A percentile compares a stretch with the other conserved stretches of the same genome.
These are phyloP conservation scores for Ardeotis arabs DNA, from an alignment of 2,113 vertebrate species.

Conservation along the genomic window DNA sequence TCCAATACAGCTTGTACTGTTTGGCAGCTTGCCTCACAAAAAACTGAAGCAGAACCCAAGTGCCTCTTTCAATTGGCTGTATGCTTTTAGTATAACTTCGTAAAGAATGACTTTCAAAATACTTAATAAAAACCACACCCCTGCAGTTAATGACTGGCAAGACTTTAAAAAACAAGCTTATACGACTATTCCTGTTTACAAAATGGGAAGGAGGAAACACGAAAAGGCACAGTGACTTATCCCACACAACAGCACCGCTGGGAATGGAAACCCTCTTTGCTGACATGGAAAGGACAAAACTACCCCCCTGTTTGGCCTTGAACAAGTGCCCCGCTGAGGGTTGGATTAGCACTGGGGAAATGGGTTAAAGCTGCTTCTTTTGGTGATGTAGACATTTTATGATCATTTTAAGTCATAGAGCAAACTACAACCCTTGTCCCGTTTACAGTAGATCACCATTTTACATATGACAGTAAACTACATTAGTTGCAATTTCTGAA, in stretches of 20 bases:
- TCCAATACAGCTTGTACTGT: background rate
- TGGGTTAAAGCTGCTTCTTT: background rate
- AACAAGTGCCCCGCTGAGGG: background rate
- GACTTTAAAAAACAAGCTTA: background rate
- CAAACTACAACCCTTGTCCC: background rate
- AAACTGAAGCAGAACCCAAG: background rate
- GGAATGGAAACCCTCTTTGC: background rate
- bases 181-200: background rate
- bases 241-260: rapidly evolving
- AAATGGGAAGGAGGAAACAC: background rate
- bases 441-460: background rate
- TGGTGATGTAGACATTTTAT: background rate
- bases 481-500: background rate
- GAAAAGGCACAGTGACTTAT: background rate
- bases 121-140: background rate
- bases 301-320: background rate
- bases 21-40: background rate
- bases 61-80: background rate
- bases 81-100: background rate
- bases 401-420: background rate
- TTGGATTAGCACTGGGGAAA: rapidly evolving
- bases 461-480: background rate
- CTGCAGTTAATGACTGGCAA: background rate
- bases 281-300: background rate
- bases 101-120: background rate